Evolutionary conservation across 1,140 invertebrate genomes (phyloP).

Genomic region (Drosophila orena): DNA sequence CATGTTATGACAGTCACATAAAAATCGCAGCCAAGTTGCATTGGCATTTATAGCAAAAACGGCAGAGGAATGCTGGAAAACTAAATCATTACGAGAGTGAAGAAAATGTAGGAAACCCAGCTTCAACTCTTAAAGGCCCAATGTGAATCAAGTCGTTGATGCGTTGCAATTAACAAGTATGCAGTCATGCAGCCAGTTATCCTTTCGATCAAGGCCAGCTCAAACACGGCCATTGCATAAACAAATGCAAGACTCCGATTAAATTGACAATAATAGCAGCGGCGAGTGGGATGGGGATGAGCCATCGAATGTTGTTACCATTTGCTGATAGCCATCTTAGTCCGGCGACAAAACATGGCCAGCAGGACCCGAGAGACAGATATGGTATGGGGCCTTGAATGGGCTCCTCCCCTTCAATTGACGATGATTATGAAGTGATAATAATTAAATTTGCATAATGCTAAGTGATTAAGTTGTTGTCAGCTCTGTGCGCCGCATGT

Average conservation of each 20-base stretch:
- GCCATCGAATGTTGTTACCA: slow-evolving; percentile 51
- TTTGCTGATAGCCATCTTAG: slow-evolving; percentile 71
- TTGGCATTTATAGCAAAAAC: not conserved
- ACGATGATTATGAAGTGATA: slow-evolving; percentile 76
- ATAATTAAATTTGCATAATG: slow-evolving; percentile 82
- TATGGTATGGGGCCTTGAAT: not conserved
- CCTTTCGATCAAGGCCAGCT: slow-evolving; percentile 15
- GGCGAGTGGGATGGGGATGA: slow-evolving; percentile 48
- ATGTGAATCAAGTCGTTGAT: not conserved
- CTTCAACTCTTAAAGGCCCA: not conserved
- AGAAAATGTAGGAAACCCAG: not conserved
- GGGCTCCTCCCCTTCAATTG: slow-evolving; percentile 19
- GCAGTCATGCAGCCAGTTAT: slow-evolving; percentile 13
- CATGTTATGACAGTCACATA: slow-evolving; percentile 9
- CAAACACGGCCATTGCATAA: slow-evolving; percentile 55
- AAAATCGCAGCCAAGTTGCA: slow-evolving; percentile 3
- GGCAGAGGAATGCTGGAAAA: not conserved
- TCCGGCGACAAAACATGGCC: slow-evolving; percentile 61
- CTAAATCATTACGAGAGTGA: not conserved
- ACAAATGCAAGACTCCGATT: slow-evolving; percentile 67
- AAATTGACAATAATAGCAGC: slow-evolving; percentile 53
- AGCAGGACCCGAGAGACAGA: slow-evolving; percentile 8
- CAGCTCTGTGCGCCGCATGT: slow-evolving; percentile 55
- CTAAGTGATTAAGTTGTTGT: slow-evolving; percentile 80
- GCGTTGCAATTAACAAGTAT: slow-evolving; percentile 5